Conservation (phyloP, 2,888 invertebrate genomes). For the Ernsta delagoae region DNA sequence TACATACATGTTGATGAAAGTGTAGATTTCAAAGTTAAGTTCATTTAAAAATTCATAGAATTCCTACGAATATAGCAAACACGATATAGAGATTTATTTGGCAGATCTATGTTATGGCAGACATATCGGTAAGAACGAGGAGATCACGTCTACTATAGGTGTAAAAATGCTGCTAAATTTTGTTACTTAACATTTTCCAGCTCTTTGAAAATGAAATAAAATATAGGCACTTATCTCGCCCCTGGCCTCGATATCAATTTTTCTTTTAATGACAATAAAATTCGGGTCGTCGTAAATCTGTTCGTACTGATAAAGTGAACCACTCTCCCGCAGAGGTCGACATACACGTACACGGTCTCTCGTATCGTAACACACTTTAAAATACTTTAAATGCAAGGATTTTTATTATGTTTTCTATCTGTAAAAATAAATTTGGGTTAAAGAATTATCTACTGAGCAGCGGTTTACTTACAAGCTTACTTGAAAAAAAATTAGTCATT, state of each 20-base stretch:
- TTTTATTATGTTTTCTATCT: conserved; percentile 3
- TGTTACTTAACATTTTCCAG: too few species aligned
- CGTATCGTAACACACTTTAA: not conserved
- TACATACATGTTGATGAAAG: too few species aligned
- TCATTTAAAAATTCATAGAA: too few species aligned
- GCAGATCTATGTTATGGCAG: too few species aligned
- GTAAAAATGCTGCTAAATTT: too few species aligned
- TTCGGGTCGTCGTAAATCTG: conserved; percentile 23
- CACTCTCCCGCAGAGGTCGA: conserved; percentile 21
- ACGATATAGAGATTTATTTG: too few species aligned
- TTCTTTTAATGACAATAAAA: conserved; percentile 26
- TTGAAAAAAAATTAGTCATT: not conserved
- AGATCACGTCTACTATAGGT: too few species aligned
- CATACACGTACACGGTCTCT: not conserved
- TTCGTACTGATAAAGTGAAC: conserved; percentile 26
- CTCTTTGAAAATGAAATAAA: too few species aligned
- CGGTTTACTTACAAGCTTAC: too few species aligned
- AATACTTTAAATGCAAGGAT: not conserved
- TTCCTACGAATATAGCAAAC: too few species aligned
- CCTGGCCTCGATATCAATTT: conserved; percentile 49
- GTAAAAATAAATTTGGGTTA: not conserved
- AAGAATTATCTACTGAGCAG: not conserved
- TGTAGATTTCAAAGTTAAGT: too few species aligned
- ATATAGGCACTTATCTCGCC: conserved; percentile 23
- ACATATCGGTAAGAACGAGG: too few species aligned